Conservation (phyloP, 2,113 vertebrate genomes). For the Pontoporia blainvillei region DNA sequence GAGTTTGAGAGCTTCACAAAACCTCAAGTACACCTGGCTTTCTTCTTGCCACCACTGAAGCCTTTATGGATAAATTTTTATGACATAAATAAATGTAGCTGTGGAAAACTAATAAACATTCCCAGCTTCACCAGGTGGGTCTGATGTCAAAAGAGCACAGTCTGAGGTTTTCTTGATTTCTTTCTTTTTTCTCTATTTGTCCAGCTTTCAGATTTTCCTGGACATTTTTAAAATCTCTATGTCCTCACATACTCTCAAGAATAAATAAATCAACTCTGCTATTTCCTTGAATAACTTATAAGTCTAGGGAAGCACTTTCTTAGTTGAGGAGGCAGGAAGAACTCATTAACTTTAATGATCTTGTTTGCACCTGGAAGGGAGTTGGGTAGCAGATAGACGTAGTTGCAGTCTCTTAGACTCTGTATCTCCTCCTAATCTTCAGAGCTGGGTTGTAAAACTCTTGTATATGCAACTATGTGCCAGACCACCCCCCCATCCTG, state of each 20-base stretch:
- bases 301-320: background rate
- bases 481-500: background rate
- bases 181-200: constrained; percentile 48
- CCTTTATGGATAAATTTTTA: constrained; percentile 24
- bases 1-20: background rate
- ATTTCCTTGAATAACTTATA: background rate
- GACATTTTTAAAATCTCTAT: constrained; percentile 1
- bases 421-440: background rate
- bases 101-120: constrained; percentile 24
- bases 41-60: background rate
- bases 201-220: constrained; percentile 33
- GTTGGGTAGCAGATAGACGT: background rate
- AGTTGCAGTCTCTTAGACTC: background rate
- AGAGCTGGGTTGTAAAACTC: background rate
- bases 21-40: background rate
- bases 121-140: background rate
- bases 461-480: too few species aligned
- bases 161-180: constrained; percentile 9
- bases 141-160: background rate
- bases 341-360: background rate
- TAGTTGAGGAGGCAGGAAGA: background rate
- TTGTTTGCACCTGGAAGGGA: background rate
- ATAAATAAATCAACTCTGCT: background rate
- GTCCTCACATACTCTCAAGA: background rate
- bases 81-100: constrained; percentile 6